phyloP scores from a whole-genome alignment of 2,113 vertebrate species.

The Chloebia gouldiae region DNA sequence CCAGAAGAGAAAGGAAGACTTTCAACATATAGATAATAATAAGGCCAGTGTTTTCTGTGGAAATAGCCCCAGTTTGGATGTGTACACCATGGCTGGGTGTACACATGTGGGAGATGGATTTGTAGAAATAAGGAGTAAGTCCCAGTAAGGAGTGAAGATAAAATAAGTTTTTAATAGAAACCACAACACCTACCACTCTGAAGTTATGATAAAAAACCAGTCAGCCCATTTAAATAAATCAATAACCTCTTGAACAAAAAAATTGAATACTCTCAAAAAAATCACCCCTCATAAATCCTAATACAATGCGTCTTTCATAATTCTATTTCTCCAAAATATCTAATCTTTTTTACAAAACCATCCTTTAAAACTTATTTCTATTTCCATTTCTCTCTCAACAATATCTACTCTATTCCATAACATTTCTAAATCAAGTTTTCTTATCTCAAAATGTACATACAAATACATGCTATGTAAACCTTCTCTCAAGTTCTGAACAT shows the following conservation, averaged over 20 bases:
- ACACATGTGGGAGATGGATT: background rate
- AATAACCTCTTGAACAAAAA: background rate
- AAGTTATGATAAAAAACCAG: background rate
- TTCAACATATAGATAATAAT: background rate
- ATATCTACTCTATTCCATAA: background rate
- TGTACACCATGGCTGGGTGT: background rate
- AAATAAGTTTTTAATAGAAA: background rate
- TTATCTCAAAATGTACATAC: background rate
- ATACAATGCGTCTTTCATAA: background rate
- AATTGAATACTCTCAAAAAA: background rate
- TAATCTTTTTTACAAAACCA: background rate
- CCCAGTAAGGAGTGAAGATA: background rate
- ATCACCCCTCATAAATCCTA: background rate
- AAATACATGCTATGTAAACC: background rate
- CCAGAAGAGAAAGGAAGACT: background rate
- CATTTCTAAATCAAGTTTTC: background rate
- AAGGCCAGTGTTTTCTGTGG: background rate
- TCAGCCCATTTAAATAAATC: background rate
- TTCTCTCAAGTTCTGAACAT: background rate
- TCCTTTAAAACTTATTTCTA: background rate
- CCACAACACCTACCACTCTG: background rate
- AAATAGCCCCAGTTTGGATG: rapidly evolving
- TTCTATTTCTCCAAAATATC: background rate
- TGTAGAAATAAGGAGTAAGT: background rate
- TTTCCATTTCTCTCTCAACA: background rate